These are phyloP conservation scores for Chunga burmeisteri DNA, from an alignment of 2,113 vertebrate species.

Conservation along the genomic window DNA sequence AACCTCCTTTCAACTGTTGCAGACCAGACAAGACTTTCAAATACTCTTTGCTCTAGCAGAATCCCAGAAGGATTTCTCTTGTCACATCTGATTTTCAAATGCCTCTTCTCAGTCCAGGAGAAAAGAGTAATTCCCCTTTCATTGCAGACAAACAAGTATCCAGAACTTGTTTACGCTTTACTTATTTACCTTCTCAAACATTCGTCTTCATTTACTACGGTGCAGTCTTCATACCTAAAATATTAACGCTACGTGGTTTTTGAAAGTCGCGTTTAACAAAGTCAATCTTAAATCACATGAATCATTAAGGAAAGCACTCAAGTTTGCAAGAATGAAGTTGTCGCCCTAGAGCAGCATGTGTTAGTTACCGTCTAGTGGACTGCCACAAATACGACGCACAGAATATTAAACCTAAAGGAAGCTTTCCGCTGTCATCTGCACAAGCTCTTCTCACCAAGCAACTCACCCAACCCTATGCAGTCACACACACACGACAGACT, in stretches of 20 bases:
- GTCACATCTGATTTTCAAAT: not conserved
- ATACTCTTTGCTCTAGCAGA: not conserved
- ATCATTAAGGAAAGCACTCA: not conserved
- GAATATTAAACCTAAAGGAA: not conserved
- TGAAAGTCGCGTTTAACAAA: not conserved
- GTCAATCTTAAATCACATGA: not conserved
- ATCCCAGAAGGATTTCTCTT: not conserved
- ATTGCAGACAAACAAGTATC: not conserved
- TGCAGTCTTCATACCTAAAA: not conserved
- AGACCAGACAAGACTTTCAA: not conserved
- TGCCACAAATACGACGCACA: not conserved
- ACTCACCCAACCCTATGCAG: not conserved
- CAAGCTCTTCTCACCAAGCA: slow-evolving; percentile 1
- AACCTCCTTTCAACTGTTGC: not conserved
- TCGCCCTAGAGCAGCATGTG: not conserved
- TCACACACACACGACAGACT: not conserved
- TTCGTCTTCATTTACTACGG: not conserved
- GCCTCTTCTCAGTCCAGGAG: not conserved
- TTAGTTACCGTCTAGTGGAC: not conserved
- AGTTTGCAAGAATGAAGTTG: not conserved
- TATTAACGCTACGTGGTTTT: not conserved
- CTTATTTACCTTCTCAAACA: not conserved
- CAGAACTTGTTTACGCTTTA: not conserved
- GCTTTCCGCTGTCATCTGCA: slow-evolving; percentile 26
- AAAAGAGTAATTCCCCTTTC: not conserved